phyloP scores from a whole-genome alignment of 2,888 invertebrate genomes.

The Candidula unifasciata region DNA sequence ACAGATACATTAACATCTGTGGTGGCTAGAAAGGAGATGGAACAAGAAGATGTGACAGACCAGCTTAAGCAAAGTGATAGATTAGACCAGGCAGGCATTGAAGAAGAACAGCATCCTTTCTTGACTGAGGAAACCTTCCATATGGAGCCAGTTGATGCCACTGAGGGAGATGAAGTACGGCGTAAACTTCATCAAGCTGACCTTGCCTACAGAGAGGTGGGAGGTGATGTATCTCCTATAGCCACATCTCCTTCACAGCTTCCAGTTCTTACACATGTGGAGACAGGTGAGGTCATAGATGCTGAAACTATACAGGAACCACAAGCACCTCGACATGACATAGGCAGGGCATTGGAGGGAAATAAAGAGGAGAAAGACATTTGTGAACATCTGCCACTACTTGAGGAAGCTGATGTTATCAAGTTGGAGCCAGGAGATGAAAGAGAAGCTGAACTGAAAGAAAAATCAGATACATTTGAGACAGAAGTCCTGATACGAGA shows the following conservation, averaged over 20 bases:
- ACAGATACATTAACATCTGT: neutral
- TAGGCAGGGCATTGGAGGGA: conserved; percentile 48
- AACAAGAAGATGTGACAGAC: neutral
- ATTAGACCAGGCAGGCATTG: neutral
- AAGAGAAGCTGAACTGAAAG: conserved; percentile 13
- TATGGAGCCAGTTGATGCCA: neutral
- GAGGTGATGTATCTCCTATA: conserved; percentile 41
- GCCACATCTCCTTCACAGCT: neutral
- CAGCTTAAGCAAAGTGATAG: neutral
- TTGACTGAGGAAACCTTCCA: conserved; percentile 20
- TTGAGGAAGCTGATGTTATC: conserved; percentile 11
- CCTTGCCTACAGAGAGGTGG: conserved; percentile 7
- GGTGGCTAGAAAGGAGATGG: neutral
- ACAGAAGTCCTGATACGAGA: conserved; percentile 15
- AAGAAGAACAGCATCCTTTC: neutral
- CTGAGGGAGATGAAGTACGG: conserved; percentile 31
- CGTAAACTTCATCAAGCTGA: conserved; percentile 8
- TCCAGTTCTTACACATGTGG: neutral
- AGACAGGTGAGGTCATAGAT: neutral
- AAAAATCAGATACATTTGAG: conserved; percentile 10
- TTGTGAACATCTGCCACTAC: neutral
- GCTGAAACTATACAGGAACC: neutral
- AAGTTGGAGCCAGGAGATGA: conserved; percentile 27
- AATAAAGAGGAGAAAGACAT: neutral
- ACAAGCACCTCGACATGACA: conserved; percentile 36